Conservation (phyloP, 2,113 vertebrate genomes). For the Rattus rattus region DNA sequence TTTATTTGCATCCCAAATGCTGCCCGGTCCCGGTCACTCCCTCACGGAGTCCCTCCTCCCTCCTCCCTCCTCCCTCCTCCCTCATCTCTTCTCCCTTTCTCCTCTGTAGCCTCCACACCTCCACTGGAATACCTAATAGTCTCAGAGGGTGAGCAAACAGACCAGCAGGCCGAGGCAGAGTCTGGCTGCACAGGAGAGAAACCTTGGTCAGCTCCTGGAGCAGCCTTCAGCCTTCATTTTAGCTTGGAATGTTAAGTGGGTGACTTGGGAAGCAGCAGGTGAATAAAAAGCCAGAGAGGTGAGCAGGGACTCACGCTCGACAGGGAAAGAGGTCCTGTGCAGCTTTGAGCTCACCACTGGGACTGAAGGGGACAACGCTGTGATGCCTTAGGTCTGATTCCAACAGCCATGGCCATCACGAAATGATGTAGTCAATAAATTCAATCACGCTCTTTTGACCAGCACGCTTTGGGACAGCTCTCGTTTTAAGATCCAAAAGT, state of each 20-base stretch:
- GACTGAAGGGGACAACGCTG: not conserved
- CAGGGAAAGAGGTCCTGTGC: rapidly evolving
- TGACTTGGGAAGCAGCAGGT: no score
- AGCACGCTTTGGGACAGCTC: not conserved
- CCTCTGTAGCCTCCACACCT: no score
- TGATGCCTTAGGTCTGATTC: not conserved
- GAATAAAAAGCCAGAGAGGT: not conserved
- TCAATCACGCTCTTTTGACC: not conserved
- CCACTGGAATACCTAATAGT: rapidly evolving
- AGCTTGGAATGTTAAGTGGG: no score
- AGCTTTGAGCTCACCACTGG: rapidly evolving
- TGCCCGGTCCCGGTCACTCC: no score
- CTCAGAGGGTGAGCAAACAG: rapidly evolving
- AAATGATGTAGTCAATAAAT: not conserved
- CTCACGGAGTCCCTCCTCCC: no score
- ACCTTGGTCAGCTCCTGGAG: not conserved
- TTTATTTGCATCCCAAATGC: no score
- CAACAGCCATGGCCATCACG: rapidly evolving
- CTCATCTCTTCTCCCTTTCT: no score
- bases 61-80: no score
- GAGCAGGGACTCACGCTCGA: no score
- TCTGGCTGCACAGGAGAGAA: not conserved
- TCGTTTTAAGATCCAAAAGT: not conserved
- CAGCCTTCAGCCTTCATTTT: not conserved
- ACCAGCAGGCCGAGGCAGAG: rapidly evolving